A percentile compares a stretch with the other conserved stretches of the same genome.
Evolutionary conservation across 1,140 invertebrate genomes (phyloP).

Genomic region (Thaumetopoea pityocampa): DNA sequence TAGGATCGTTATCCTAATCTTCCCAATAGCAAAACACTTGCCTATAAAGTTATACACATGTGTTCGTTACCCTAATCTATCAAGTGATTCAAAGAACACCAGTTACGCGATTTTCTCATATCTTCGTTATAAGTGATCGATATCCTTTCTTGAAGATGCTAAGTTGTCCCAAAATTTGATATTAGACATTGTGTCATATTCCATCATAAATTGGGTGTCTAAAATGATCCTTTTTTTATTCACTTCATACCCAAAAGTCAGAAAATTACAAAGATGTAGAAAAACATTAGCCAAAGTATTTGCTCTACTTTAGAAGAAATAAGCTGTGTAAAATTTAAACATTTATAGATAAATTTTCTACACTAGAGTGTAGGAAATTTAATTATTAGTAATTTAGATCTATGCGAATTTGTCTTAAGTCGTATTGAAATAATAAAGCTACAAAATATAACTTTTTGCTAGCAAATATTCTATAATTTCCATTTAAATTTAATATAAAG

Average conservation of each 20-base stretch:
- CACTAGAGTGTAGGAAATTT: too few species aligned
- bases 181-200: slow-evolving; percentile 33
- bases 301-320: neutral
- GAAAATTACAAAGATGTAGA: slow-evolving; percentile 1
- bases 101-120: slow-evolving; percentile 15
- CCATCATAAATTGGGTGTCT: slow-evolving; percentile 20
- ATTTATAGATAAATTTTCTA: too few species aligned
- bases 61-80: slow-evolving; percentile 11
- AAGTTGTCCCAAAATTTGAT: slow-evolving; percentile 35
- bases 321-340: too few species aligned
- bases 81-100: slow-evolving; percentile 13
- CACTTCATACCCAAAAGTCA: neutral
- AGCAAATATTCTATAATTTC: too few species aligned
- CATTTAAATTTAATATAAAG: slow-evolving; percentile 1
- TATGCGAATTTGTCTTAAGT: too few species aligned
- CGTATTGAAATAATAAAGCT: slow-evolving; percentile 1
- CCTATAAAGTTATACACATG: slow-evolving; percentile 3
- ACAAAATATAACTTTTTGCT: neutral
- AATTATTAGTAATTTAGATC: too few species aligned
- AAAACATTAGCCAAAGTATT: neutral
- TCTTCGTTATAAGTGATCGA: slow-evolving; percentile 21
- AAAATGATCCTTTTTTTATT: slow-evolving; percentile 20
- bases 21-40: too few species aligned
- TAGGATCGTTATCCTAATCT: too few species aligned
- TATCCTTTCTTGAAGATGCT: slow-evolving; percentile 29